Conservation (phyloP, 2,797 vertebrate species). For the Bufotes viridis region DNA sequence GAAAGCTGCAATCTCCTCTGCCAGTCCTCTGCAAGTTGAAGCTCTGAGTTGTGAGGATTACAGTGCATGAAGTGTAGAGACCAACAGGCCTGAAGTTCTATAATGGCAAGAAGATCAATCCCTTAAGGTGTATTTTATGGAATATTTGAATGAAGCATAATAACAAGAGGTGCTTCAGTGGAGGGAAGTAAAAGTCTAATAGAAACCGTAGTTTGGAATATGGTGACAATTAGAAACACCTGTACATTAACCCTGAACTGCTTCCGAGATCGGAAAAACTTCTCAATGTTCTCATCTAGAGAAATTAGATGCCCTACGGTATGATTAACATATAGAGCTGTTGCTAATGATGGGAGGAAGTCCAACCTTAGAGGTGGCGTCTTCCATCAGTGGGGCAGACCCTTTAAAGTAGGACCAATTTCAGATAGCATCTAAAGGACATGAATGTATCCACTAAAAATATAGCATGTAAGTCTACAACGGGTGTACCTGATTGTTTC, state of each 20-base stretch:
- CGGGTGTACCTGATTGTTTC: no score
- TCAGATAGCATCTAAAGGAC: no score
- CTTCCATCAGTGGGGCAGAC: neutral
- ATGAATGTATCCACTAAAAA: no score
- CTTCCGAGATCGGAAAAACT: neutral
- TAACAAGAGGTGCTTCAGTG: neutral
- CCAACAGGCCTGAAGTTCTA: neutral
- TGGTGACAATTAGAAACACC: conserved; percentile 26
- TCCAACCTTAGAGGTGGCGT: neutral
- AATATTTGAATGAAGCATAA: conserved; percentile 9
- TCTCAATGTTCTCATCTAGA: neutral
- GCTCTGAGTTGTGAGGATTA: conserved; percentile 26
- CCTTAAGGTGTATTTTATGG: neutral
- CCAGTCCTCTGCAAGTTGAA: neutral
- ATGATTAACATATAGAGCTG: neutral
- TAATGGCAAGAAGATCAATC: neutral
- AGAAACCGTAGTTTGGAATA: neutral
- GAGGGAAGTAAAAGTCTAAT: neutral
- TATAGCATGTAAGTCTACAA: no score
- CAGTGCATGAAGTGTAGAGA: neutral
- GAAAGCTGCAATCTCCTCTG: neutral
- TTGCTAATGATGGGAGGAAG: neutral
- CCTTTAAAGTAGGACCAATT: neutral
- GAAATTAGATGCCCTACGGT: neutral
- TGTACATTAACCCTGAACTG: conserved; percentile 10